These are phyloP conservation scores for Andrena camellia DNA, from an alignment of 2,888 invertebrate species.

Conservation along the genomic window DNA sequence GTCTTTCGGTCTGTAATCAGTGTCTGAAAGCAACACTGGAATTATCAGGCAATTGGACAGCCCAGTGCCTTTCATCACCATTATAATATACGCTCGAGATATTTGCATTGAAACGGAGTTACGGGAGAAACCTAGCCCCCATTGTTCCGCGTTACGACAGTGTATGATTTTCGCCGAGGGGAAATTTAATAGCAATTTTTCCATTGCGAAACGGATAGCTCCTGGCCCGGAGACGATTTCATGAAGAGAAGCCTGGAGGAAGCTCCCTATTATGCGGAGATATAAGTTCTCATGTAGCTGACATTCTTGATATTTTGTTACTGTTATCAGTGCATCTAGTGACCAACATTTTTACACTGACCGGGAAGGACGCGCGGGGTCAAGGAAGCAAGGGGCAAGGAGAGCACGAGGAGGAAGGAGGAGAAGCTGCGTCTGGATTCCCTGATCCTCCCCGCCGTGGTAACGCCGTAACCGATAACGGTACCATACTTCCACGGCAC, in stretches of 20 bases:
- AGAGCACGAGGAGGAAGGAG: slow-evolving; percentile 5
- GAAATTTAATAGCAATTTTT: slow-evolving; percentile 1
- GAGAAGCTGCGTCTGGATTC: slow-evolving; percentile 32
- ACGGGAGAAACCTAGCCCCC: background rate
- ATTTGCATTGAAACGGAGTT: background rate
- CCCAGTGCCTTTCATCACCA: slow-evolving; percentile 20
- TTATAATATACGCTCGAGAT: slow-evolving; percentile 7
- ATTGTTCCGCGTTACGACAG: background rate
- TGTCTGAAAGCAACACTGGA: slow-evolving; percentile 4
- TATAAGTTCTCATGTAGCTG: background rate
- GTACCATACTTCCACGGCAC: slow-evolving; percentile 76
- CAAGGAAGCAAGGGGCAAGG: slow-evolving; percentile 27
- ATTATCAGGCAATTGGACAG: slow-evolving; percentile 25
- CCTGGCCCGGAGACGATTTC: too few species aligned
- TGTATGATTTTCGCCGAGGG: background rate
- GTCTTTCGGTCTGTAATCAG: slow-evolving; percentile 15
- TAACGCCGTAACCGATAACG: slow-evolving; percentile 77
- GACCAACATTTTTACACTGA: slow-evolving; percentile 55
- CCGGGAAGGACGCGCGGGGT: slow-evolving; percentile 39
- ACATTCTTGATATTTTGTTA: background rate
- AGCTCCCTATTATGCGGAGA: background rate
- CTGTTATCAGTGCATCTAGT: slow-evolving; percentile 26
- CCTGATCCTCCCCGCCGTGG: slow-evolving; percentile 53
- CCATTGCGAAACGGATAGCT: background rate
- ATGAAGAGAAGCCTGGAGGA: background rate